Conservation (phyloP, 2,797 vertebrate species). For the Furcifer pardalis region DNA sequence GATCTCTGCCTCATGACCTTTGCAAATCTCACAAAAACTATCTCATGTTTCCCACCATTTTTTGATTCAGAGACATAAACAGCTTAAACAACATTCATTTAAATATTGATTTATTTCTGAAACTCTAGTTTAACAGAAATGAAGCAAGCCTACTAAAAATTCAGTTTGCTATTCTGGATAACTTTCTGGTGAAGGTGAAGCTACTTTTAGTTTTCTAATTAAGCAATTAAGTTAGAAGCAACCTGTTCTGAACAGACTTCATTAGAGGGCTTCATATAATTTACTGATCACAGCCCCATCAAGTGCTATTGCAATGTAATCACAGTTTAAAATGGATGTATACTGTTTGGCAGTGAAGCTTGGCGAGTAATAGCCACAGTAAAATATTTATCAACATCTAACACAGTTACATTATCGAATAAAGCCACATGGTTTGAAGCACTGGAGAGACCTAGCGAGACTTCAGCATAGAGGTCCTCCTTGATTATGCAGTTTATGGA, state of each 20-base stretch:
- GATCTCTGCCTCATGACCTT: slow-evolving; percentile 73
- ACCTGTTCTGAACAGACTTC: slow-evolving; percentile 23
- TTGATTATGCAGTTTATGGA: slow-evolving; percentile 3
- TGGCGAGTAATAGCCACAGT: slow-evolving; percentile 1
- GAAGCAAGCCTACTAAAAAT: background rate
- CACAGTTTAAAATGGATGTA: slow-evolving; percentile 20
- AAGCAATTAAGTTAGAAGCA: slow-evolving; percentile 21
- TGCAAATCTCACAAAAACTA: slow-evolving; percentile 70
- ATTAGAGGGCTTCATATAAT: slow-evolving; percentile 19
- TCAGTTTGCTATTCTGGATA: rapidly evolving
- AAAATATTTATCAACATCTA: slow-evolving; percentile 15
- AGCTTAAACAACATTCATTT: slow-evolving; percentile 45
- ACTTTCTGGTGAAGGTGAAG: rapidly evolving
- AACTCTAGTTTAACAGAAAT: slow-evolving; percentile 11
- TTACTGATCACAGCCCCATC: slow-evolving; percentile 1
- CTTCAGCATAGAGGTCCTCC: background rate
- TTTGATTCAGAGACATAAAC: slow-evolving; percentile 69
- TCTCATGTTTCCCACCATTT: slow-evolving; percentile 65
- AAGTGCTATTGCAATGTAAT: slow-evolving; percentile 12
- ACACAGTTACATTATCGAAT: slow-evolving; percentile 13
- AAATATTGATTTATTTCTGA: slow-evolving; percentile 18
- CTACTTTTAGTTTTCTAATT: background rate
- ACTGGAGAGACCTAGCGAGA: background rate
- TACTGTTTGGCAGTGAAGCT: background rate
- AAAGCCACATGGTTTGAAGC: background rate